Evolutionary conservation across 1,140 invertebrate species (phyloP), one percentile per base, ranked within the genome.

Genomic region (Drosophila orosa): DNA sequence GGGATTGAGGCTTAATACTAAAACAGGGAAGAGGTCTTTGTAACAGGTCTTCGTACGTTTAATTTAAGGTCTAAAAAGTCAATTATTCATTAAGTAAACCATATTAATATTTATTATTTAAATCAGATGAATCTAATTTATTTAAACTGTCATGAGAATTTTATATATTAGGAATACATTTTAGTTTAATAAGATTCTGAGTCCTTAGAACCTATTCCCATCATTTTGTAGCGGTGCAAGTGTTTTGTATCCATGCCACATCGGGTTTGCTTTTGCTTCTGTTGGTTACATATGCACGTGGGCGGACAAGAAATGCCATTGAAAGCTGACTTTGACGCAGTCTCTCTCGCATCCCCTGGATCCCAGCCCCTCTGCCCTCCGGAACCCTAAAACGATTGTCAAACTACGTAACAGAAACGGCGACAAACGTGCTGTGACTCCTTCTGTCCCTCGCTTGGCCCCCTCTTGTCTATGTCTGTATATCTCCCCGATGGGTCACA

Each of bases 281-380:
- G 19, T 17, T 56, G 39, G 47, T 68, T 67, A 67, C 61, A 68
- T 61, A 56, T 55, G 29, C 50, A 58, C 27, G 65, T 71, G 65
- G 65, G 67, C 19, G 65, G 50, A 15, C 33, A 7, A 33, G 19
- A 15, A 71, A 47, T 71, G 50, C 42, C 65, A 71, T 71, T 57
- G 52, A 57, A 71, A 71, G 42, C 67, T 69, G 67, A 56, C 67
- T 57, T 71, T 71, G 67, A 71, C 67, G 47, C 40, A 68, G 62
- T 68, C 29, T 56, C 48, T 17, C 40, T 58, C 19, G 25, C 40
- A 52, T 22, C 7, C 29, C 48, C 13, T 22, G 17, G 17, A 9
- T 9, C 3, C 13, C 48, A 22, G 22, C n/a, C 25, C 25, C 15
- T n/a, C 9, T n/a, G 15, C 44, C 44, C 44, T 42, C n/a, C 42